These are phyloP conservation scores for Cotesia chilonis DNA, from an alignment of 1,140 invertebrate genomes.

Conservation along the genomic window DNA sequence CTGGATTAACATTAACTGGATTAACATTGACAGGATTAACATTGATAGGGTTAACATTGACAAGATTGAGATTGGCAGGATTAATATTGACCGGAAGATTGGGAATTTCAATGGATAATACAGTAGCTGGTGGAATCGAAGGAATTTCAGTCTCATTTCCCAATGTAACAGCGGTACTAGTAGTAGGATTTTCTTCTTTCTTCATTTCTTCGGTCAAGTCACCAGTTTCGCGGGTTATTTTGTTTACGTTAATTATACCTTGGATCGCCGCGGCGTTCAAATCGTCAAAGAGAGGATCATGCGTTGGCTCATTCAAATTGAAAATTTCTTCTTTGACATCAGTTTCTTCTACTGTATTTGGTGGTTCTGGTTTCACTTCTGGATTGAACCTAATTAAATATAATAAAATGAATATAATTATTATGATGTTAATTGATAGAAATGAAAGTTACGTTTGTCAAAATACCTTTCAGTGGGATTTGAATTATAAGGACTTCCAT, in stretches of 20 bases:
- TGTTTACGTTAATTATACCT: constrained; percentile 59
- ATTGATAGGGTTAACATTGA: too few species aligned
- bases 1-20: too few species aligned
- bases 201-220: neutral
- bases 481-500: constrained; percentile 44
- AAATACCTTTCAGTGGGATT: constrained; percentile 1
- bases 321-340: constrained; percentile 22
- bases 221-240: constrained; percentile 28
- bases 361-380: too few species aligned
- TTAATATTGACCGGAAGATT: too few species aligned
- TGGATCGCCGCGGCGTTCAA: constrained; percentile 59
- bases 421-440: neutral
- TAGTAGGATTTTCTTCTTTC: neutral
- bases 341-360: neutral
- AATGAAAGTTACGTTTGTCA: neutral
- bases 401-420: too few species aligned
- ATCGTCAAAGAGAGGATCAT: constrained; percentile 50
- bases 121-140: too few species aligned
- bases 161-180: neutral
- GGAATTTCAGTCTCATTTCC: too few species aligned
- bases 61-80: too few species aligned
- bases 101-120: too few species aligned
- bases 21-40: too few species aligned
- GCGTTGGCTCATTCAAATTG: constrained; percentile 38
- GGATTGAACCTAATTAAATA: too few species aligned